Base-by-base conservation (phyloP, 2,888 invertebrate genomes). In the Neuroscelio doddi region DNA sequence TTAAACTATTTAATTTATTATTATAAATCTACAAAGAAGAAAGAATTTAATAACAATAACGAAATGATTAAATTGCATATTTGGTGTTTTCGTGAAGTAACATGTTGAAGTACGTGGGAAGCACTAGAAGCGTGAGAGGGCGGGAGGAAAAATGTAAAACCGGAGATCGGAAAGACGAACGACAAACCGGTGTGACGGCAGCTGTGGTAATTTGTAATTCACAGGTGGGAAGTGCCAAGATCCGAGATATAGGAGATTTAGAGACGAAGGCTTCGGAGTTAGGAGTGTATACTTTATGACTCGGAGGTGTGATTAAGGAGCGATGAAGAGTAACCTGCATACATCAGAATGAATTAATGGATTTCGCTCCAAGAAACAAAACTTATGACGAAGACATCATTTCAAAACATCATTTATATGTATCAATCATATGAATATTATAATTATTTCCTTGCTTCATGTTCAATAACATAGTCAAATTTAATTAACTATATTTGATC, bases 181-280 rank as follows among this genome's bases (percentile, higher is more conserved):
- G 69, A 67, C 53, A 62, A 64, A 67, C 62, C 67, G 64, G 62
- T 67, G 69, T 67, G 64, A 69, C 69, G 62, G 69, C 64, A 69
- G 69, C 63, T 68, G 68, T 66, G 68, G 68, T 64, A 70, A 70
- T 68, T 68, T 68, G 70, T 68, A 66, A 68, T 66, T 62, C 66
- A 62, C 70, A 70, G 68, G 68, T 68, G 70, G 70, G 64, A 69
- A 68, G 68, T 64, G 67, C 57, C 63, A 64, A 64, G 70, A 68
- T 68, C 61, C 59, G 51, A 66, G 68, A 68, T 66, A 68, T 62
- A 58, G 64, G 64, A 68, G 70, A 66, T 64, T 66, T 68, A 68
- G 64, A 59, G 65, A 50, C 49, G 69, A 52, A 64, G 59, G 63
- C 63, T 64, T 56, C 49, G 45, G 63, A 55, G 63, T 16, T 57